Conservation (phyloP, 2,888 invertebrate genomes). For the Tridacna crocea region DNA sequence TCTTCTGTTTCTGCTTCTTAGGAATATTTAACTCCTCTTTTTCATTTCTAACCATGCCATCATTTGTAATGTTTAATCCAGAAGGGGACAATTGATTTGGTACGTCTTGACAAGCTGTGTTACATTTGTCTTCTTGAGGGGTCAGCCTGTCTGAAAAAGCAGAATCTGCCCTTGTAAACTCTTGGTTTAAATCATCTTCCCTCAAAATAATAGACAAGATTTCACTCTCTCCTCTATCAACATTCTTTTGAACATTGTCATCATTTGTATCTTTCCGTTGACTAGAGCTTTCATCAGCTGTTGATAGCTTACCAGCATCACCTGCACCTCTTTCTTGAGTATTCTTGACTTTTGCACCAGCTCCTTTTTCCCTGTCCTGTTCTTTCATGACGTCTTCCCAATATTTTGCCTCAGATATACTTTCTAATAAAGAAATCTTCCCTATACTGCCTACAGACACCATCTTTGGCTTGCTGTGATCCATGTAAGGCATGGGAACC, state of each 20-base stretch:
- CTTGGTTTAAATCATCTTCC: constrained; percentile 24
- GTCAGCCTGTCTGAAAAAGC: constrained; percentile 18
- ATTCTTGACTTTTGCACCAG: constrained; percentile 15
- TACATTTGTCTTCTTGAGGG: not conserved
- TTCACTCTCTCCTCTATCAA: constrained; percentile 27
- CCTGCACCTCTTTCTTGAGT: not conserved
- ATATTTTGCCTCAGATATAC: constrained; percentile 71
- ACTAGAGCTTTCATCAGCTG: constrained; percentile 23
- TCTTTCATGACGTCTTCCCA: constrained; percentile 65
- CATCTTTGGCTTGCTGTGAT: constrained; percentile 70
- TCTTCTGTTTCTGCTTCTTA: not conserved
- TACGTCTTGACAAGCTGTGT: not conserved
- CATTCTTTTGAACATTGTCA: not conserved
- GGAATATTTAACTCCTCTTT: not conserved
- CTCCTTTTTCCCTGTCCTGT: constrained; percentile 13
- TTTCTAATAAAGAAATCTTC: constrained; percentile 71
- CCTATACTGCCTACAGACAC: constrained; percentile 75
- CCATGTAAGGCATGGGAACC: constrained; percentile 70
- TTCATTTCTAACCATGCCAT: not conserved
- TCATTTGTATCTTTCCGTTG: not conserved
- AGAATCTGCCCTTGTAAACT: not conserved
- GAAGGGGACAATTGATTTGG: not conserved
- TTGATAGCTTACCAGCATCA: not conserved
- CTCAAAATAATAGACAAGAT: constrained; percentile 35
- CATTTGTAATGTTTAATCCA: not conserved